A percentile compares a stretch with the other conserved stretches of the same genome.
Conservation (phyloP, 2,113 vertebrate genomes). For the Pongo pygmaeus region DNA sequence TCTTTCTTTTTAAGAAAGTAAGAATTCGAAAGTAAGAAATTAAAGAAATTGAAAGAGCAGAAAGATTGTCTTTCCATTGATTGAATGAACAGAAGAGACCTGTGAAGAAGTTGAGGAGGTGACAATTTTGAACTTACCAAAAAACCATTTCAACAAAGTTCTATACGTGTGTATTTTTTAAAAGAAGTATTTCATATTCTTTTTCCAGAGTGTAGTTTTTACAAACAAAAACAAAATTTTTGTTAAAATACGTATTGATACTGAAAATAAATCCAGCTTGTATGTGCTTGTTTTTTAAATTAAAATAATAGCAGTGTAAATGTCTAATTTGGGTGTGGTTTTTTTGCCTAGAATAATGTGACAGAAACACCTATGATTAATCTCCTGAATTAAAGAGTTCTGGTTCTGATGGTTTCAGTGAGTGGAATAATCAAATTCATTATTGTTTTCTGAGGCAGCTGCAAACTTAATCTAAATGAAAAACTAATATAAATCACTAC, state of each 20-base stretch:
- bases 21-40: not conserved
- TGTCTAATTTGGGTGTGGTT: not conserved
- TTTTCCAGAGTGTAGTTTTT: slow-evolving; percentile 7
- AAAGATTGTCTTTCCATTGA: not conserved
- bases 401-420: slow-evolving; percentile 59
- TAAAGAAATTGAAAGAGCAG: not conserved
- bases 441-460: slow-evolving; percentile 71
- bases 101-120: not conserved
- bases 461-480: slow-evolving; percentile 66
- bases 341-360: not conserved
- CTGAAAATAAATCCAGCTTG: not conserved
- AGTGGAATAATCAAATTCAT: slow-evolving; percentile 68
- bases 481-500: slow-evolving; percentile 62
- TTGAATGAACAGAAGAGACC: not conserved
- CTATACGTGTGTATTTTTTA: not conserved
- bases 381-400: slow-evolving; percentile 57
- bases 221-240: slow-evolving; percentile 24
- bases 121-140: not conserved
- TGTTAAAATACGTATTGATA: slow-evolving; percentile 25
- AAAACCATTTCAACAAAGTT: not conserved
- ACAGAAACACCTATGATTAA: slow-evolving; percentile 60
- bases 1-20: not conserved
- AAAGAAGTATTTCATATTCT: slow-evolving; percentile 23
- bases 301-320: not conserved
- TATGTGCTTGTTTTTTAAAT: slow-evolving; percentile 41